phyloP scores from a whole-genome alignment of 2,888 invertebrate genomes.

The Rosalia funebris region DNA sequence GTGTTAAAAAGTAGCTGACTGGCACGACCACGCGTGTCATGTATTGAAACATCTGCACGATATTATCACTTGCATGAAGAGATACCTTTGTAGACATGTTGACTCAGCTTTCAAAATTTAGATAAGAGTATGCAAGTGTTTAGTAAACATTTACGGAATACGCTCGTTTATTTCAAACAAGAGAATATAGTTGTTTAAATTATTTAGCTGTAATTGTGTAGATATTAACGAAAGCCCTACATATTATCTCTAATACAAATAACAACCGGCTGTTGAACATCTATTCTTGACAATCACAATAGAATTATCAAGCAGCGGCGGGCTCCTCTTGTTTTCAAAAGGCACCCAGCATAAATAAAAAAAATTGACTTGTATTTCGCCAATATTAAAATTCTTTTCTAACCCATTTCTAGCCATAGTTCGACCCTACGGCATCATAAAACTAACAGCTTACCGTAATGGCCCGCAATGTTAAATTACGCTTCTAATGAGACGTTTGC shows the following conservation, averaged over 20 bases:
- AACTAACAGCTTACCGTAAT: too few relatives aligned
- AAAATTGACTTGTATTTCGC: background rate
- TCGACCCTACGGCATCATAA: too few relatives aligned
- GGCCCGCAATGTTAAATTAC: too few relatives aligned
- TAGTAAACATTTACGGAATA: slow-evolving; percentile 15
- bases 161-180: slow-evolving; percentile 3
- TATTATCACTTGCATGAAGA: slow-evolving; percentile 10
- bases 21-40: too few relatives aligned
- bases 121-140: slow-evolving; percentile 24
- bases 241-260: background rate
- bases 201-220: background rate
- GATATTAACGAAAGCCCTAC: background rate
- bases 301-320: background rate
- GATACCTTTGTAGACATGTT: slow-evolving; percentile 21
- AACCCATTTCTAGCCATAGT: too few relatives aligned
- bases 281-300: background rate
- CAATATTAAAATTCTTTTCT: background rate
- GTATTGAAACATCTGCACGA: slow-evolving; percentile 12
- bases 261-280: background rate
- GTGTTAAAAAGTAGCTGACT: too few relatives aligned
- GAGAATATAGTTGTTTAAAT: slow-evolving; percentile 2
- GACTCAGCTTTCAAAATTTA: slow-evolving; percentile 24
- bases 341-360: background rate
- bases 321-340: background rate
- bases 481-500: too few relatives aligned